Base-by-base conservation (phyloP, 35 echinoderm and acorn worm species). In the Patiria miniata region DNA sequence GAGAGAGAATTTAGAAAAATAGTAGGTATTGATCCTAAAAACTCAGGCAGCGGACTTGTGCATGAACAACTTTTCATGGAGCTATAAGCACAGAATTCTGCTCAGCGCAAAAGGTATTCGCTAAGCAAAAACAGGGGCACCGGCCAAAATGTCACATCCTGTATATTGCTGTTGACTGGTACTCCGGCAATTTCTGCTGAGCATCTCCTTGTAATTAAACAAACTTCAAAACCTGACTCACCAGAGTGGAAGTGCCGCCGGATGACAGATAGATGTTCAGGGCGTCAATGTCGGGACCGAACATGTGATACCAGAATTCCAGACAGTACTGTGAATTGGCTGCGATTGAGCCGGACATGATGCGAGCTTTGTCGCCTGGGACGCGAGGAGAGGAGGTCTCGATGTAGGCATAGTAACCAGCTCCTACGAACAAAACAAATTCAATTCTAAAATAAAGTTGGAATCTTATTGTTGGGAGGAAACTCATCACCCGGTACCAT, bases 221-320 rank as follows among this genome's bases (percentile, higher is more conserved):
- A n/a, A n/a, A n/a, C n/a, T n/a, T n/a, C n/a, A n/a, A n/a, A n/a
- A n/a, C 12, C 36, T n/a, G 39, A 60, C 55, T 84, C 37, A 77
- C 84, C 37, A 78, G 22, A 77, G 65, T 78, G 12, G 40, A 44
- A 50, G 60, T 59, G 7, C 28, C 14, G 19, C 6, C 60, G 23
- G 58, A 51, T 39, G 60, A 77, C 22, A 93, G 40, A 81, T 92
- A 97, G 61, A 97, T 68, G 69, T 92, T 92, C 15, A 97, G 86
- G 10, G 51, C 58, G 40, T 81, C 94, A 39, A 97, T 97, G 68
- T 91, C 87, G n/a, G 90, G 83, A 34, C 94, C 94, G 86, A 93
- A 97, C 94, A 97, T 97, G 36, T 97, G 94, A 55, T 93, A 97
- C 90, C 90, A 97, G 34, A 97, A 87, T 19, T 51, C 61, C 28